These are phyloP conservation scores for Amblyopsis hoosieri DNA, from an alignment of 2,797 vertebrate species.

Conservation along the genomic window DNA sequence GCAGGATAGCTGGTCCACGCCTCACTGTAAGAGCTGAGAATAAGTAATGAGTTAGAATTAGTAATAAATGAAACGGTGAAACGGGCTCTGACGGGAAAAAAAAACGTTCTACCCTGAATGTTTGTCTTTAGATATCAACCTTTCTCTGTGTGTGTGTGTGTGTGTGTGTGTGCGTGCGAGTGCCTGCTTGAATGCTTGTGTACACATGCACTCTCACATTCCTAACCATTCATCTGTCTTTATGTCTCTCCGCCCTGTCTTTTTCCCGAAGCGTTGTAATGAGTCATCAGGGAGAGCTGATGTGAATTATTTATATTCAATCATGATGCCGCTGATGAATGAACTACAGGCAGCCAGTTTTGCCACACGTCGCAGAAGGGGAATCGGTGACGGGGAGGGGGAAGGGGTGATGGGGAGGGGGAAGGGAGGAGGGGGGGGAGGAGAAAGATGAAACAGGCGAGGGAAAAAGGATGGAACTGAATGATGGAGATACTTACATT, in stretches of 20 bases:
- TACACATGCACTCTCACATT: conserved; percentile 22
- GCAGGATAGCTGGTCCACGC: too few species aligned
- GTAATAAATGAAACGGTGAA: too few species aligned
- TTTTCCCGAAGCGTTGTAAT: conserved; percentile 71
- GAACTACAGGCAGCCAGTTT: conserved; percentile 54
- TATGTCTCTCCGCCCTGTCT: conserved; percentile 32
- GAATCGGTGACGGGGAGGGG: conserved; percentile 10
- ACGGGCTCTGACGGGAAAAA: too few species aligned
- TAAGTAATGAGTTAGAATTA: too few species aligned
- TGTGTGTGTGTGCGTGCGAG: not conserved
- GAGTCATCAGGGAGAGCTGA: conserved; percentile 79
- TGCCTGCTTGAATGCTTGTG: not conserved
- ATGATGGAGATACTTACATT: not conserved
- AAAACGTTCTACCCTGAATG: too few species aligned
- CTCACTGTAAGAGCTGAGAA: too few species aligned
- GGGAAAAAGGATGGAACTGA: conserved; percentile 10
- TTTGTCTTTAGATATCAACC: not conserved
- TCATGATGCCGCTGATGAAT: conserved; percentile 76
- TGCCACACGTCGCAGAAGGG: not conserved
- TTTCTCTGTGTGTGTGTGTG: not conserved
- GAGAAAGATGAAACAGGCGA: not conserved
- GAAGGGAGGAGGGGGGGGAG: conserved; percentile 1
- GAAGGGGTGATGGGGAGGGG: conserved; percentile 8
- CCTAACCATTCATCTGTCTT: conserved; percentile 16
- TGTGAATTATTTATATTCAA: conserved; percentile 83